Evolutionary conservation across 2,797 vertebrate species (phyloP), one percentile per base, ranked within the genome.

Genomic region (Onychomys leucogaster): DNA sequence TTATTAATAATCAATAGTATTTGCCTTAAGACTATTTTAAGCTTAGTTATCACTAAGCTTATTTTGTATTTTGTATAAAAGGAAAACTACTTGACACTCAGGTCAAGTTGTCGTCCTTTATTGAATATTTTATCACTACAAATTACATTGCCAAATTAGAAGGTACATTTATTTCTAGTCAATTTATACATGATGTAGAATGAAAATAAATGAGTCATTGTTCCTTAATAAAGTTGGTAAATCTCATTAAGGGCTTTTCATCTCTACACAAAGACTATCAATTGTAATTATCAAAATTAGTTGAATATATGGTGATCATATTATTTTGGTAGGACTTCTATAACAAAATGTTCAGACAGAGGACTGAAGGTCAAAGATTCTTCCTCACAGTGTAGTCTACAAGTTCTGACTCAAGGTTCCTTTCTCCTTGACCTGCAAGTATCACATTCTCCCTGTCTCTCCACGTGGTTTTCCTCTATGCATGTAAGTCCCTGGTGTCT

Each of bases 1-100:
- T 86, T 88, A 83, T 84, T 89, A 82, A 90, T 59, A 87, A 83
- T 57, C 21, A 75, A n/a, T 89, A 27, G 0, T n/a, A 93, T 43
- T 93, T 88, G 2, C 32, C 23, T n/a, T 81, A 7, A 19, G 16
- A 80, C 37, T 41, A 4, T 10, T n/a, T 83, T 71, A 34, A 84
- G 5, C 43, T n/a, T 49, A 13, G 27, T 49, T 5, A 17, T 23
- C 41, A 43, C 25, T 75, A 43, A 23, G 73, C 23, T 75, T 27
- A 75, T 73, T 73, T 85, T 67, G 32, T n/a, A 81, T 89, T 61
- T 95, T 37, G 29, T 41, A 82, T 82, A 88, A 84, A 73, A 55
- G 1, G 46, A 87, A 81, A 92, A 92, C 10, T 46, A 59, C 46
- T 41, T 69, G 46, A 4, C 12, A 81, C 2, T 71, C 29, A 63